These are phyloP conservation scores for Harpagifer antarcticus DNA, from an alignment of 2,797 vertebrate genomes.

Conservation along the genomic window DNA sequence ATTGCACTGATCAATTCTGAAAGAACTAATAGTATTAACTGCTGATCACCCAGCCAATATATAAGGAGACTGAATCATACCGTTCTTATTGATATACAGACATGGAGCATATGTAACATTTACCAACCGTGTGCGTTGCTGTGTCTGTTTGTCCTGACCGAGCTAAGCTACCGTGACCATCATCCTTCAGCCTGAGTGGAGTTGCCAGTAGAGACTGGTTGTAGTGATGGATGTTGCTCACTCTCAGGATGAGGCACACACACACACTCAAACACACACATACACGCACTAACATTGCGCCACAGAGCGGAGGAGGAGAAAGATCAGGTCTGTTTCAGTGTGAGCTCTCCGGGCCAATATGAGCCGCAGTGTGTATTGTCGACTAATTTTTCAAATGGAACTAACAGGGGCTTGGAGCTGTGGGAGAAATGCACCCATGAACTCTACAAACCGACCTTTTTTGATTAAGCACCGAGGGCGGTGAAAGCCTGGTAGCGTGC, in stretches of 20 bases:
- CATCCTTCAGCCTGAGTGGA: conserved; percentile 68
- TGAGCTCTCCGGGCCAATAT: conserved; percentile 61
- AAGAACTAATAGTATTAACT: conserved; percentile 31
- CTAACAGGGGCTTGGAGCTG: conserved; percentile 46
- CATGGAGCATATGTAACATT: conserved; percentile 15
- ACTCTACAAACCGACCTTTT: conserved; percentile 64
- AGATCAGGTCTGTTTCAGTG: conserved; percentile 65
- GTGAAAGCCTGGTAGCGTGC: conserved; percentile 41
- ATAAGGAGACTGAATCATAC: conserved; percentile 38
- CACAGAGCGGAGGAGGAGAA: conserved; percentile 57
- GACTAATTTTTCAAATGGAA: conserved; percentile 63
- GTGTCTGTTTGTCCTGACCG: conserved; percentile 15
- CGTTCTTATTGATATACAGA: conserved; percentile 21
- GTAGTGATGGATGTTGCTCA: conserved; percentile 70
- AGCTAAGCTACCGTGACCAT: conserved; percentile 54
- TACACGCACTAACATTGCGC: conserved; percentile 15
- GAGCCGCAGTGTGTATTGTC: conserved; percentile 45
- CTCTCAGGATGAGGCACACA: conserved; percentile 62
- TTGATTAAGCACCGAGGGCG: conserved; percentile 53
- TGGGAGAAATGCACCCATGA: conserved; percentile 56
- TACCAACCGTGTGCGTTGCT: conserved; percentile 15
- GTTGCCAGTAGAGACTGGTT: conserved; percentile 56
- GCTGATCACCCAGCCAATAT: conserved; percentile 36
- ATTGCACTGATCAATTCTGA: conserved; percentile 39
- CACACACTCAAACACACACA: conserved; percentile 19